A percentile compares a stretch with the other conserved stretches of the same genome.
These are phyloP conservation scores for Zaprionus camerounensis DNA, from an alignment of 1,140 invertebrate species.

Conservation along the genomic window DNA sequence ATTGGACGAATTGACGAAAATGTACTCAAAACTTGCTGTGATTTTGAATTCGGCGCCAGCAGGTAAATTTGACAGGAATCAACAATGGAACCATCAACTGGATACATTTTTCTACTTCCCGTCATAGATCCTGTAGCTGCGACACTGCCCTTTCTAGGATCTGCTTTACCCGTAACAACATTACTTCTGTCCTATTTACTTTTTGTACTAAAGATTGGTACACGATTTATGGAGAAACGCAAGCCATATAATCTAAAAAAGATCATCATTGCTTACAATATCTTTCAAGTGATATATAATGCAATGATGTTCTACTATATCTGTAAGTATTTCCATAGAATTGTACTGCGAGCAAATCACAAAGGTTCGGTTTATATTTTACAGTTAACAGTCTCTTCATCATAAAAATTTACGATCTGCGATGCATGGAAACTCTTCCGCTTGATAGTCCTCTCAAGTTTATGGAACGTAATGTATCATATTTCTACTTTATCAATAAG, in stretches of 20 bases:
- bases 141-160: not conserved
- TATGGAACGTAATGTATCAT: not conserved
- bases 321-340: slow-evolving; percentile 14
- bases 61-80: slow-evolving; percentile 14
- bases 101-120: not conserved
- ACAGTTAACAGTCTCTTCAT: not conserved
- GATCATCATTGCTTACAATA: slow-evolving; percentile 91
- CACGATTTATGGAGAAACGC: slow-evolving; percentile 91
- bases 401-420: not conserved
- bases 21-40: slow-evolving; percentile 22
- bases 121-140: slow-evolving; percentile 12
- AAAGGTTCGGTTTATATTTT: not conserved
- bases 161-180: not conserved
- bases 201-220: slow-evolving; percentile 85
- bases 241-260: slow-evolving; percentile 91
- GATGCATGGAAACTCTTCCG: not conserved
- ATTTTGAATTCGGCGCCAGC: slow-evolving; percentile 1
- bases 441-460: not conserved
- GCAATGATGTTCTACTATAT: not conserved
- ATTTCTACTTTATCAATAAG: slow-evolving; percentile 29
- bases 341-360: not conserved
- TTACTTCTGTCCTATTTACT: slow-evolving; percentile 5
- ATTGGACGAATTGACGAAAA: not conserved
- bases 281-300: slow-evolving; percentile 86
- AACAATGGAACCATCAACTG: no score